phyloP scores from a whole-genome alignment of 2,797 vertebrate species.

The Tragelaphus oryx region DNA sequence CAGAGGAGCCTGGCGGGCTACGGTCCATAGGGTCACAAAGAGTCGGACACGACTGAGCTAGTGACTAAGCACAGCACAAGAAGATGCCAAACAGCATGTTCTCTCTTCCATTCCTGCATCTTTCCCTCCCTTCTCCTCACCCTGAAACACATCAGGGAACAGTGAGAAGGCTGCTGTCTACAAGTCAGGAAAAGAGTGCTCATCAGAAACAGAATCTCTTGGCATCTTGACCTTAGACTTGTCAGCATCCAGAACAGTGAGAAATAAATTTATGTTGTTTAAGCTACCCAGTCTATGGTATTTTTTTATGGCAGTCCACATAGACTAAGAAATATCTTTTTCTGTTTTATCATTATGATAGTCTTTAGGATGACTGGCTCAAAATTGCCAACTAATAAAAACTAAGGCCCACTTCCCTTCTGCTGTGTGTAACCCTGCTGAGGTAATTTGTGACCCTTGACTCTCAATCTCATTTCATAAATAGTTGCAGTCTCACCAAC shows the following conservation, averaged over 20 bases:
- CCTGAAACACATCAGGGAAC: background rate
- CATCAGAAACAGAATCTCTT: background rate
- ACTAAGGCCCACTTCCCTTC: background rate
- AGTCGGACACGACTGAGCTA: fast-evolving
- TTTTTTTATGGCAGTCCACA: background rate
- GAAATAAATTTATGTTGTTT: background rate
- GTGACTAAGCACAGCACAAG: background rate
- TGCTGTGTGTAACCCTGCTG: background rate
- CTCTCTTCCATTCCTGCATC: background rate
- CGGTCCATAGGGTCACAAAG: background rate
- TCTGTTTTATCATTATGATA: background rate
- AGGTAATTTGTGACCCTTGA: background rate
- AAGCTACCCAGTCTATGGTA: background rate
- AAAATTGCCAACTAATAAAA: background rate
- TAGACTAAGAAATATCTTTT: background rate
- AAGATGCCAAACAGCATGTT: background rate
- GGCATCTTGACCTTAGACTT: background rate
- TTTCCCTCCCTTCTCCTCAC: background rate
- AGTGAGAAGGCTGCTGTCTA: background rate
- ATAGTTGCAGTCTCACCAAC: background rate
- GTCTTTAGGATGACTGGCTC: background rate
- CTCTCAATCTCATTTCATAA: background rate
- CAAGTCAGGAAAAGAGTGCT: background rate
- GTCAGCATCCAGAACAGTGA: background rate
- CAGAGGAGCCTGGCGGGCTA: background rate